Conservation (phyloP, 2,797 vertebrate genomes). For the Erithacus rubecula region DNA sequence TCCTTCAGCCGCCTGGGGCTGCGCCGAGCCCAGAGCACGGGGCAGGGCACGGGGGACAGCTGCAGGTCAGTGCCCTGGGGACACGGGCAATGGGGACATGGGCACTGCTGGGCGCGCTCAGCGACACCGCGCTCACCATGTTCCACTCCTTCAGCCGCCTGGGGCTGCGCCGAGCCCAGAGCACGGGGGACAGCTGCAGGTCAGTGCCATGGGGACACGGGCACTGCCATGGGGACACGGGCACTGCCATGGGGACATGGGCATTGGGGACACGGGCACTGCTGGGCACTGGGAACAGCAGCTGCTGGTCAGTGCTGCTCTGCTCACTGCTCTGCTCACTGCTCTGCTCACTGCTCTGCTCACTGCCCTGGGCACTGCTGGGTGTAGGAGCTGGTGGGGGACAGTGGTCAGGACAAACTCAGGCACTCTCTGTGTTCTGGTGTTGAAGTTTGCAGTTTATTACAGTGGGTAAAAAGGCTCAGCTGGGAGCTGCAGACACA, state of each 20-base stretch:
- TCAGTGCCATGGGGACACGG: not conserved
- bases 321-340: too few relatives aligned
- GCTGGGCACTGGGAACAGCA: too few relatives aligned
- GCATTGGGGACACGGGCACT: too few relatives aligned
- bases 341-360: too few relatives aligned
- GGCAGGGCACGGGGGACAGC: slow-evolving; percentile 81
- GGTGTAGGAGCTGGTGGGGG: too few relatives aligned
- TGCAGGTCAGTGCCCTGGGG: slow-evolving; percentile 83
- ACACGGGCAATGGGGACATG: rapidly evolving
- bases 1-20: slow-evolving; percentile 90
- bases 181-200: slow-evolving; percentile 82
- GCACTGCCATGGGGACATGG: not conserved
- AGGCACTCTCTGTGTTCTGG: too few relatives aligned
- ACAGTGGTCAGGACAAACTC: too few relatives aligned
- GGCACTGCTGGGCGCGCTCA: slow-evolving; percentile 82
- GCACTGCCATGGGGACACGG: not conserved
- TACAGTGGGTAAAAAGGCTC: too few relatives aligned
- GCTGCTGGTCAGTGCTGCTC: too few relatives aligned
- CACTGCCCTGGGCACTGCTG: not conserved
- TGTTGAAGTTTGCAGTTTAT: too few relatives aligned
- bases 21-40: slow-evolving; percentile 77
- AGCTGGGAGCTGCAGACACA: too few relatives aligned
- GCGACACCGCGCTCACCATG: slow-evolving; percentile 88
- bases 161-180: slow-evolving; percentile 84
- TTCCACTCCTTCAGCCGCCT: slow-evolving; percentile 89